Evolutionary conservation across 2,888 invertebrate genomes (phyloP).

Genomic region (Imbricaverruca yamaguchii): DNA sequence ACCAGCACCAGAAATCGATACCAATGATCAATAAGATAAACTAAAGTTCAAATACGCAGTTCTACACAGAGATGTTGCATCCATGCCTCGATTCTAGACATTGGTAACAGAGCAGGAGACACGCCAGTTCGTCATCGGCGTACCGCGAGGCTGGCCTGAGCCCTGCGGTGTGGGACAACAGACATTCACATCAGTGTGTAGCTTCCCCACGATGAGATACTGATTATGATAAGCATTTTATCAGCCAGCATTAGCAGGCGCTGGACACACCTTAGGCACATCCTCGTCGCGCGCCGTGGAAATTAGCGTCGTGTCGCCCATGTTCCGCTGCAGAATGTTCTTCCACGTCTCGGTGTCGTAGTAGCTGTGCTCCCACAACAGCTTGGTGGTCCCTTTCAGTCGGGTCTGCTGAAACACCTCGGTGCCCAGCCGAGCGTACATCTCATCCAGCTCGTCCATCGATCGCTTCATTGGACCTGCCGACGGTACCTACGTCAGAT

Average conservation of each 20-base stretch:
- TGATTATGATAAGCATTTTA: too few relatives aligned
- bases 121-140: too few relatives aligned
- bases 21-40: too few relatives aligned
- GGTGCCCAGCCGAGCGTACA: slow-evolving; percentile 31
- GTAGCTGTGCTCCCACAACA: slow-evolving; percentile 31
- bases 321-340: slow-evolving; percentile 29
- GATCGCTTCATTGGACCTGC: slow-evolving; percentile 42
- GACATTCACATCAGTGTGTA: too few relatives aligned
- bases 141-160: too few relatives aligned
- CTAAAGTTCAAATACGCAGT: too few relatives aligned
- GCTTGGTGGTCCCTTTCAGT: slow-evolving; percentile 30
- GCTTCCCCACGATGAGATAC: too few relatives aligned
- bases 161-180: too few relatives aligned
- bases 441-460: slow-evolving; percentile 28
- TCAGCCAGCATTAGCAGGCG: neutral
- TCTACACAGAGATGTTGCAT: too few relatives aligned
- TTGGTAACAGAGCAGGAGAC: too few relatives aligned
- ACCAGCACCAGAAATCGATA: too few relatives aligned
- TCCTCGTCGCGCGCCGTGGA: slow-evolving; percentile 26
- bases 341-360: slow-evolving; percentile 32
- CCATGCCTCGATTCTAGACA: too few relatives aligned
- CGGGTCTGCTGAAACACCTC: slow-evolving; percentile 32
- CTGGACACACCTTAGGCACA: slow-evolving; percentile 25
- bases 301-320: slow-evolving; percentile 31
- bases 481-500: neutral